Evolutionary conservation across 1,140 invertebrate genomes (phyloP), one percentile per base, ranked within the genome.

Genomic region (Pseudobourletiella spinata): DNA sequence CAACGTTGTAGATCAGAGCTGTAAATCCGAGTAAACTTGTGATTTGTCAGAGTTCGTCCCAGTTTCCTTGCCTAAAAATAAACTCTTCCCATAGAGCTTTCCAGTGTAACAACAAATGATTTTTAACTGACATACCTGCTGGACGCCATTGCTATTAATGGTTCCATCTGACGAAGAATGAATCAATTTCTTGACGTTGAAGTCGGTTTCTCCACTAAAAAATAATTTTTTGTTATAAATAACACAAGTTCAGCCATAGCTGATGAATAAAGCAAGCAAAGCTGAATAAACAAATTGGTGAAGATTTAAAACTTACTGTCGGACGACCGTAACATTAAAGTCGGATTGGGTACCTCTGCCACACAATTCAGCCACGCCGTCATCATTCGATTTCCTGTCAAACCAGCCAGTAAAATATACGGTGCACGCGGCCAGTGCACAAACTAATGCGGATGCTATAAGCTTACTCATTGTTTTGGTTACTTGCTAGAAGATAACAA

Each of bases 241-340:
- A 15, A 35, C 18, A 4, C 29, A 24, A 35, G 18, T 35, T 8
- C 39, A 35, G n/a, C n/a, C n/a, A n/a, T n/a, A n/a, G n/a, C n/a
- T n/a, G n/a, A n/a, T n/a, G n/a, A n/a, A 51, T 11, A 24, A 51
- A 51, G 48, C 48, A 51, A 14, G 22, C 48, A 51, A 55, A 55
- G 11, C 52, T 16, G 28, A 32, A 24, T 28, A 8, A 55, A 42
- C 11, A 14, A 14, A 42, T 42, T 14, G 18, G 18, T 18, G 18
- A 42, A 42, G 35, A 14, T 42, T 14, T 42, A 42, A 14, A 18
- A 29, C 52, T 55, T 55, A 26, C 52, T 51, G 48, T 51, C 48
- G 48, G 11, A 51, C 22, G 22, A 51, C 22, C 22, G 48, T 51
- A 14, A 51, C 48, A 14, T 20, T 51, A 51, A 51, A 51, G 22